phyloP scores from a whole-genome alignment of 2,113 vertebrate genomes.

The Dicaeum eximium region DNA sequence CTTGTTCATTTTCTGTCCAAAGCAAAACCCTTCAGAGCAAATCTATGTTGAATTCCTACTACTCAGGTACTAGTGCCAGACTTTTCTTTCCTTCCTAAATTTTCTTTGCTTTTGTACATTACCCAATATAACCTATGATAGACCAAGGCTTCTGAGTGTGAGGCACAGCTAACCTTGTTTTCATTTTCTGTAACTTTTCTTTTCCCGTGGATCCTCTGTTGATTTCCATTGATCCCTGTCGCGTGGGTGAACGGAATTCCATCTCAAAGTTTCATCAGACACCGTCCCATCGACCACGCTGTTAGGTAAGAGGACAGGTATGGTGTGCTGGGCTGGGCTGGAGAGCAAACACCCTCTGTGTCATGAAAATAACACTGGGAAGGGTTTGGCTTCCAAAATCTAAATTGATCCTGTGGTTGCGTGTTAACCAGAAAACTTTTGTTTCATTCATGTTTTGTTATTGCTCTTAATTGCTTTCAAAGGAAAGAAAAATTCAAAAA shows the following conservation, averaged over 20 bases:
- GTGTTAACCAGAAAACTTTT: background rate
- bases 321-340: background rate
- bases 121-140: background rate
- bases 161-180: conserved; percentile 40
- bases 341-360: background rate
- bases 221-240: conserved; percentile 40
- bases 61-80: conserved; percentile 76
- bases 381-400: background rate
- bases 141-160: background rate
- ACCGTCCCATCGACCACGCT: conserved; percentile 79
- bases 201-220: conserved; percentile 30
- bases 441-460: background rate
- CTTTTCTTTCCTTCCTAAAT: conserved; percentile 56
- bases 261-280: conserved; percentile 80
- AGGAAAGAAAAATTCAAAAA: background rate
- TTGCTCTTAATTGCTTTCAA: background rate
- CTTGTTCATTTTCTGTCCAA: conserved; percentile 87
- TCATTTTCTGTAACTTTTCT: conserved; percentile 41
- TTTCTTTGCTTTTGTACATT: background rate
- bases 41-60: conserved; percentile 85
- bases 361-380: background rate
- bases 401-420: background rate
- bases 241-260: conserved; percentile 52
- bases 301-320: conserved; percentile 74
- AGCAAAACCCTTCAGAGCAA: conserved; percentile 87